A percentile compares a stretch with the other conserved stretches of the same genome.
phyloP scores from a whole-genome alignment of 2,888 invertebrate genomes.

The Ommatoiulus sabulosus region DNA sequence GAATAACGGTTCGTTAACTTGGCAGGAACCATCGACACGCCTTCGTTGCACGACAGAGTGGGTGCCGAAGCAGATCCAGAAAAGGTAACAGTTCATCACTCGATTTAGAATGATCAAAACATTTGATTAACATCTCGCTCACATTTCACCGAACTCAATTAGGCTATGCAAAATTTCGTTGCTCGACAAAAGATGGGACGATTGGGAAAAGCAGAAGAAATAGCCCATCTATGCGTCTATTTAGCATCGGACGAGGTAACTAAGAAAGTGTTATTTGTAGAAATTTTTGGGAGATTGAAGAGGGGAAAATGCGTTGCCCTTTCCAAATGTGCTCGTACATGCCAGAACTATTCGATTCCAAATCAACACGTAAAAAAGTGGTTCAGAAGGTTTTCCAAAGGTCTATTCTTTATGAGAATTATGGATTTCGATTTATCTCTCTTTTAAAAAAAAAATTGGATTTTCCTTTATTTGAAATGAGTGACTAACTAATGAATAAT shows the following conservation, averaged over 20 bases:
- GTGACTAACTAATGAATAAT: no score
- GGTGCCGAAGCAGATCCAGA: conserved; percentile 56
- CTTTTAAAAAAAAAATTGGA: no score
- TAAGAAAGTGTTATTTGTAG: no score
- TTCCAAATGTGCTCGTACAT: no score
- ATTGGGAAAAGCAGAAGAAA: conserved; percentile 65
- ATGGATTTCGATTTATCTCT: no score
- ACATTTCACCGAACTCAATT: background rate
- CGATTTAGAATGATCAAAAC: background rate
- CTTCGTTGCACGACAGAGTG: conserved; percentile 57
- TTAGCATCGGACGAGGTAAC: conserved; percentile 64
- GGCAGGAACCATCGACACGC: conserved; percentile 58
- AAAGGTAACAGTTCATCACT: conserved; percentile 52
- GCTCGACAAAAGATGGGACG: conserved; percentile 64
- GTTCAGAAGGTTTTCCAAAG: no score
- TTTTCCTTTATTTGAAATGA: no score
- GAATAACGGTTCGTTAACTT: background rate
- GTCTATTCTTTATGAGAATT: no score
- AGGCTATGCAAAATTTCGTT: conserved; percentile 63
- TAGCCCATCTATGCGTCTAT: conserved; percentile 64
- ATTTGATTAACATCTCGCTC: background rate
- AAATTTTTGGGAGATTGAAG: background rate
- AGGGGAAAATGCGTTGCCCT: no score
- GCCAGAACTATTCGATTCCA: no score
- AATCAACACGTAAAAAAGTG: no score